Conservation (phyloP, 2,888 invertebrate genomes). For the Phortica okadai region DNA sequence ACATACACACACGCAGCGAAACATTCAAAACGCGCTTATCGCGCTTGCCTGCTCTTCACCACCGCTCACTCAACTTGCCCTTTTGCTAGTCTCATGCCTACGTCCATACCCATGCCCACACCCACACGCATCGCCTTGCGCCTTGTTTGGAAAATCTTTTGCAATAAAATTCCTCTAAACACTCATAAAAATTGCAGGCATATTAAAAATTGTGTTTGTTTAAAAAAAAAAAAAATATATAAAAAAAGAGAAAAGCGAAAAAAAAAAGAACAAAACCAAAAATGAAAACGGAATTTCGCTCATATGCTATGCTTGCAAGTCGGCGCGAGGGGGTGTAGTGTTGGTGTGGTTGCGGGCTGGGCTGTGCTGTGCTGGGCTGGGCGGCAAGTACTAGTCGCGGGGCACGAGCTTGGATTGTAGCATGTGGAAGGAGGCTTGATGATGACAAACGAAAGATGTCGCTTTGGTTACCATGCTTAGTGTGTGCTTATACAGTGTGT, state of each 20-base stretch:
- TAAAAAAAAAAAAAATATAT: constrained; percentile 57
- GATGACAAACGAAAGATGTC: constrained; percentile 41
- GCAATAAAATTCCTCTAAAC: constrained; percentile 76
- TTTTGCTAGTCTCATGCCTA: not conserved
- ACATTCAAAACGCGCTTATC: constrained; percentile 54
- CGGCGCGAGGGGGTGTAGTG: constrained; percentile 44
- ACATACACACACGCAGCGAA: constrained; percentile 40
- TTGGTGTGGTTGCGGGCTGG: not conserved
- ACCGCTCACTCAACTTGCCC: not conserved
- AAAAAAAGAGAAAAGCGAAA: constrained; percentile 50
- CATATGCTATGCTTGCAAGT: constrained; percentile 61
- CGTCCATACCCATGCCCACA: constrained; percentile 4
- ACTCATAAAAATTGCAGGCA: constrained; percentile 76
- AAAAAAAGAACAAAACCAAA: constrained; percentile 33
- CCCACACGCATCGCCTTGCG: not conserved
- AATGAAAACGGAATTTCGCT: constrained; percentile 50
- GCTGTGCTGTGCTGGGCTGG: too few species aligned
- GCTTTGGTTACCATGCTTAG: constrained; percentile 41
- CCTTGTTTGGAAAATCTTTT: constrained; percentile 67
- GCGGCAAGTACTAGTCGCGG: not conserved
- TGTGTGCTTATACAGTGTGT: constrained; percentile 32
- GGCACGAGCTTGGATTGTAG: too few species aligned
- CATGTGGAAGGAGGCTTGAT: not conserved
- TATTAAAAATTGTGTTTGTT: constrained; percentile 76
- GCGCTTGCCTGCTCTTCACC: constrained; percentile 51